Base-by-base conservation (phyloP, 2,113 vertebrate species). In the Forbesichthys agassizii region DNA sequence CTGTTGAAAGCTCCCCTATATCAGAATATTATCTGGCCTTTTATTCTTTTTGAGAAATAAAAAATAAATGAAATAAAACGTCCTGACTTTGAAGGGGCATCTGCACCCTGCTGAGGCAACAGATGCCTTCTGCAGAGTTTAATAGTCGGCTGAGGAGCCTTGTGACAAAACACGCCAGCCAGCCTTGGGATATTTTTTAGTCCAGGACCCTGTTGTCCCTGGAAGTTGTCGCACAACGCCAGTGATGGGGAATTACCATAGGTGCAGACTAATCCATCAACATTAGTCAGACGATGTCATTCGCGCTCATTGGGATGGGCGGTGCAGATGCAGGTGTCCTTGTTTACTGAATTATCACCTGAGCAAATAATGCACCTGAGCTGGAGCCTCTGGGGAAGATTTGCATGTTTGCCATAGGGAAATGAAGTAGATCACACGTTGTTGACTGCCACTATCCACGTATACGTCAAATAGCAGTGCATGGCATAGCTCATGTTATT, bases 351-450 rank as follows among this genome's bases (percentile, higher is more conserved):
- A 84, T 88, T 83, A 86, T 88, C 84, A 88, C 87, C 78, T 83
- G 82, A 79, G 79, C 78, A 84, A 90, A 88, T 77, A 70, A 79
- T 16, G 76, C 77, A 86, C 83, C 88, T 87, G 82, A 88, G 86
- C 68, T 74, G 77, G 77, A 87, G 82, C 82, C 77, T 42, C 53
- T 54, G 71, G 64, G 14, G 69, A 74, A 84, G 85, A 92, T 91
- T 89, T 91, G 80, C 84, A 88, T 87, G 82, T 88, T 88, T 83
- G 84, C 80, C 64, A 4, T 59, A 78, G 80, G 82, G 80, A 79
- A 84, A 88, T 84, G 73, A 87, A 81, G 79, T 80, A 82, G 82
- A 79, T 74, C 63, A 73, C 58, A 61, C 46, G 71, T 76, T 83
- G 79, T 79, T 81, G 80, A 74, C 80, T 82, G 79, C 79, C 82